These are phyloP conservation scores for Rhabdophis nuchalis DNA, from an alignment of 2,797 vertebrate species.

Conservation along the genomic window DNA sequence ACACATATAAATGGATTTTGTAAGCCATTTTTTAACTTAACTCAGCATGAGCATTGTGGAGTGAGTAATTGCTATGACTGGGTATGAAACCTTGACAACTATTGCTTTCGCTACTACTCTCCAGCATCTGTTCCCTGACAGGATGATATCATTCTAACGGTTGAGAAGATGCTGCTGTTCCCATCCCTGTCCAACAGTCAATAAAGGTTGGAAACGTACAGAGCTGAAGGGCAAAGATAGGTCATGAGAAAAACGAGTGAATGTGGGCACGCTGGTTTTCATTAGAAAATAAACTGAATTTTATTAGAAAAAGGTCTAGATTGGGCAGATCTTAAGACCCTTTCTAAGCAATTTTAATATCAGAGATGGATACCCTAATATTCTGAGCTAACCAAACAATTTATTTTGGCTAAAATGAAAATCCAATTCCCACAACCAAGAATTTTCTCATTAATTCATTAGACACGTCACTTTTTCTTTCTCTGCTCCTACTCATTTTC, in stretches of 20 bases:
- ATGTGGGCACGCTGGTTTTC: neutral
- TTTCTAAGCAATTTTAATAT: neutral
- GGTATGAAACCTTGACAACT: neutral
- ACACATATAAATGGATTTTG: neutral
- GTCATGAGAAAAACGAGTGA: neutral
- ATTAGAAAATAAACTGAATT: neutral
- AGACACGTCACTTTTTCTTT: slow-evolving; percentile 10
- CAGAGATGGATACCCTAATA: neutral
- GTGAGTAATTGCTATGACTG: neutral
- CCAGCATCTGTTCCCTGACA: neutral
- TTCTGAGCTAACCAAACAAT: neutral
- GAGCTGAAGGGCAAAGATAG: neutral
- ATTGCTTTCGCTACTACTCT: neutral
- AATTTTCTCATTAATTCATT: slow-evolving; percentile 41
- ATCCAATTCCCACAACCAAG: slow-evolving; percentile 11
- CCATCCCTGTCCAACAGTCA: neutral
- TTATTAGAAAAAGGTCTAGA: neutral
- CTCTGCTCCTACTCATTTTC: neutral
- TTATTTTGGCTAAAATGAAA: neutral
- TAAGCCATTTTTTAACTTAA: neutral
- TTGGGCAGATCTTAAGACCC: neutral
- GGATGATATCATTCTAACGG: neutral
- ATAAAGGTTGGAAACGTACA: neutral
- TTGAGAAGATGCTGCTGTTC: neutral
- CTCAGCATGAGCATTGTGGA: neutral